Evolutionary conservation across 1,140 invertebrate species (phyloP).

Genomic region (Drosophila repletoides): DNA sequence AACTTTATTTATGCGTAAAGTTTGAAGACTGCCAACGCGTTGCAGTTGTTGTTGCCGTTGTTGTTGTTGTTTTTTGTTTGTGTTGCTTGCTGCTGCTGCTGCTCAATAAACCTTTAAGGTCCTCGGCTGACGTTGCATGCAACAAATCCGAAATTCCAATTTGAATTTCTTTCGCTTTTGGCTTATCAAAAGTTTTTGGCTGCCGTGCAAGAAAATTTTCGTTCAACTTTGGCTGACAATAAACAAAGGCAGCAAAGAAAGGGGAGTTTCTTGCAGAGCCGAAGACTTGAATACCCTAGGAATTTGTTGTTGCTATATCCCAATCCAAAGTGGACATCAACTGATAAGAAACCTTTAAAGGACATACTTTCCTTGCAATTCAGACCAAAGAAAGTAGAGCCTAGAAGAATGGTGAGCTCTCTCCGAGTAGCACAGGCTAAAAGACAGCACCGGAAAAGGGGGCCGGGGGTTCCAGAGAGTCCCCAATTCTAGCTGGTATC

Average conservation of each 20-base stretch:
- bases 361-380: too few relatives aligned
- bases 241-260: constrained; percentile 50
- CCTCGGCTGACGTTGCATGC: not conserved
- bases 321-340: too few relatives aligned
- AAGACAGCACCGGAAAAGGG: too few relatives aligned
- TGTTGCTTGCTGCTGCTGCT: not conserved
- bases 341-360: too few relatives aligned
- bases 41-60: not conserved
- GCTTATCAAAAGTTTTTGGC: constrained; percentile 45
- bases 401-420: too few relatives aligned
- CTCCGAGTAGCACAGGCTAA: too few relatives aligned
- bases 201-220: constrained; percentile 28
- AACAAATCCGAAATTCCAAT: constrained; percentile 53
- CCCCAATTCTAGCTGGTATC: too few relatives aligned
- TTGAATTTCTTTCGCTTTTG: constrained; percentile 35
- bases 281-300: too few relatives aligned
- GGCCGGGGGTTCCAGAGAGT: not conserved
- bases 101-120: constrained; percentile 19
- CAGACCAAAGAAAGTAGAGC: too few relatives aligned
- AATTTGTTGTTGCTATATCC: too few relatives aligned
- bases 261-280: too few relatives aligned
- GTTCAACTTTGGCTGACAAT: constrained; percentile 64
- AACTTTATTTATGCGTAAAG: constrained; percentile 72
- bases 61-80: not conserved
- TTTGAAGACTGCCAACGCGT: constrained; percentile 19